Evolutionary conservation across 92 coral and sea anemone species (phyloP).

Genomic region (Pocillopora meandrina): DNA sequence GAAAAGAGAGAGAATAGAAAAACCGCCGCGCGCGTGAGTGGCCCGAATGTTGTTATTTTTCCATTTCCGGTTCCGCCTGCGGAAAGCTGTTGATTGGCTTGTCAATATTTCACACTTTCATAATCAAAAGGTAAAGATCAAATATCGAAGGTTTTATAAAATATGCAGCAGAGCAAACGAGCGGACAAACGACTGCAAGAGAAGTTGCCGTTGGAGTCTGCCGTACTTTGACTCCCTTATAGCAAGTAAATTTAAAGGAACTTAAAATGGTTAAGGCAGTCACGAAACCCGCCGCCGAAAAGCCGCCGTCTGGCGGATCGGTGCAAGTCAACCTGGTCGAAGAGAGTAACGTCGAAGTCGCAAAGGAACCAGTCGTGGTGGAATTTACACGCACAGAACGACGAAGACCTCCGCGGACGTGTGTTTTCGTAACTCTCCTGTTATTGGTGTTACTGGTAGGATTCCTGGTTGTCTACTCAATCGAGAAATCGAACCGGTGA

Average conservation of each 20-base stretch:
- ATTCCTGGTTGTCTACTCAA: slow-evolving; percentile 69
- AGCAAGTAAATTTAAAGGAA: background rate
- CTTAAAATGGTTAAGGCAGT: slow-evolving; percentile 81
- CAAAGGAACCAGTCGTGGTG: slow-evolving; percentile 49
- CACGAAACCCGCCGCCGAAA: slow-evolving; percentile 50
- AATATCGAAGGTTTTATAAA: slow-evolving; percentile 20
- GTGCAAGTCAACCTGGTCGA: slow-evolving; percentile 61
- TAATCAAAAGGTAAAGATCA: slow-evolving; percentile 11
- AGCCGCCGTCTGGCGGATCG: slow-evolving; percentile 49
- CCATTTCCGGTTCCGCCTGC: slow-evolving; percentile 72
- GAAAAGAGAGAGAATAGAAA: no score
- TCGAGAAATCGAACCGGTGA: slow-evolving; percentile 48
- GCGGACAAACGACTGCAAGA: background rate
- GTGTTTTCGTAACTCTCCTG: slow-evolving; percentile 73
- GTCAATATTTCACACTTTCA: slow-evolving; percentile 33
- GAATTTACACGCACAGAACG: slow-evolving; percentile 50
- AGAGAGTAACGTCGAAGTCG: slow-evolving; percentile 34
- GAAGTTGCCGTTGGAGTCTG: background rate
- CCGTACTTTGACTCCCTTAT: slow-evolving; percentile 8
- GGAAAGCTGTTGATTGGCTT: slow-evolving; percentile 61
- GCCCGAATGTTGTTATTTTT: slow-evolving; percentile 29
- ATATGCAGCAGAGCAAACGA: slow-evolving; percentile 7
- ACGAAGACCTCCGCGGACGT: slow-evolving; percentile 70
- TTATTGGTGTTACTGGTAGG: slow-evolving; percentile 76
- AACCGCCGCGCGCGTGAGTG: slow-evolving; percentile 4